phyloP scores from a whole-genome alignment of 2,888 invertebrate genomes.

The Elaeidobius kamerunicus region DNA sequence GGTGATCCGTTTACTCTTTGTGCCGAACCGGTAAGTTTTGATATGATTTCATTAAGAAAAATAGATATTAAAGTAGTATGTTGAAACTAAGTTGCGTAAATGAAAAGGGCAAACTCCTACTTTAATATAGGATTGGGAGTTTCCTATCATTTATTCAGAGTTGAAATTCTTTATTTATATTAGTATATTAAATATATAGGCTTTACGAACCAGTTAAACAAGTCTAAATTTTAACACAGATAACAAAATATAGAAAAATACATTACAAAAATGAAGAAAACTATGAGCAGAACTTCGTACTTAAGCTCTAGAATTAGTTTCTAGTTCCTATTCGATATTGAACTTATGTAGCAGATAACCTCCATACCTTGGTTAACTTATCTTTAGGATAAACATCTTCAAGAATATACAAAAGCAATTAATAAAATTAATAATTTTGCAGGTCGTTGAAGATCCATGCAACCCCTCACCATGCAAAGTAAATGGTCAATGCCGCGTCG shows the following conservation, averaged over 20 bases:
- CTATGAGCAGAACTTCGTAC: too few species aligned
- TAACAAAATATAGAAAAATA: neutral
- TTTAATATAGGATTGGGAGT: neutral
- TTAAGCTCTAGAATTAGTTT: too few species aligned
- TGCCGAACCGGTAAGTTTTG: conserved; percentile 38
- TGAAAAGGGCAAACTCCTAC: neutral
- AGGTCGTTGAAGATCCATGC: conserved; percentile 63
- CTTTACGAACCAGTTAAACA: too few species aligned
- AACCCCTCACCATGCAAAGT: conserved; percentile 79
- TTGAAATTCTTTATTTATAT: too few species aligned
- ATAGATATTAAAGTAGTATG: neutral
- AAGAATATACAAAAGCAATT: too few species aligned
- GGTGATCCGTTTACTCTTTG: conserved; percentile 81
- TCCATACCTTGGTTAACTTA: neutral
- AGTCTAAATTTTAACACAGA: too few species aligned
- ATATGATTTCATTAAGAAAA: neutral
- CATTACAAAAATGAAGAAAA: neutral
- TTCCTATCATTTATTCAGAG: neutral
- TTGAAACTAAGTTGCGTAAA: neutral
- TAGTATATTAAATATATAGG: too few species aligned
- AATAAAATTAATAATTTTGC: too few species aligned
- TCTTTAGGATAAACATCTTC: neutral
- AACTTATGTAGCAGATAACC: neutral
- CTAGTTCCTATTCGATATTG: too few species aligned
- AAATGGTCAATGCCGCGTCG: conserved; percentile 76